Conservation (phyloP, 2,888 invertebrate species). For the Epinotia nisella region DNA sequence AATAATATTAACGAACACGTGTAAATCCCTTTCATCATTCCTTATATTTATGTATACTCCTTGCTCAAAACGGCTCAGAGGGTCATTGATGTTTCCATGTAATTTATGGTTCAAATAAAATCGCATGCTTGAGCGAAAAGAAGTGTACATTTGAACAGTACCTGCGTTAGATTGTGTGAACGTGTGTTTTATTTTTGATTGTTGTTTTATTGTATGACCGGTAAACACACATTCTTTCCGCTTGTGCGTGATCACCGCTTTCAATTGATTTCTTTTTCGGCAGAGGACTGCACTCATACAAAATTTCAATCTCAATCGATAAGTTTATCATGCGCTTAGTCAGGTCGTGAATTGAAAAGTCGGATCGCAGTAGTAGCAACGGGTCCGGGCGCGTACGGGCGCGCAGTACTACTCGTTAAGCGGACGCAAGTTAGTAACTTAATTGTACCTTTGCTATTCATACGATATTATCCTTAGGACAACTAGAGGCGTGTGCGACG, state of each 20-base stretch:
- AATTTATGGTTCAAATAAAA: conserved; percentile 73
- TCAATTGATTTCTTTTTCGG: conserved; percentile 48
- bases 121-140: conserved; percentile 83
- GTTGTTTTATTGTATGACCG: conserved; percentile 74
- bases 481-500: conserved; percentile 82
- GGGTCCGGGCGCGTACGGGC: conserved; percentile 75
- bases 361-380: conserved; percentile 39
- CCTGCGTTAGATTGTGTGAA: conserved; percentile 71
- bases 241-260: conserved; percentile 84
- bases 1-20: neutral
- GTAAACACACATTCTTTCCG: conserved; percentile 82
- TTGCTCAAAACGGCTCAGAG: neutral
- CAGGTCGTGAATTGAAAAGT: conserved; percentile 52
- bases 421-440: conserved; percentile 53
- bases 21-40: neutral
- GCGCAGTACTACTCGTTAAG: conserved; percentile 58
- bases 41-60: neutral
- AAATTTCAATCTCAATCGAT: conserved; percentile 28
- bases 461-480: conserved; percentile 81
- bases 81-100: neutral
- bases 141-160: conserved; percentile 67
- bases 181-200: conserved; percentile 72
- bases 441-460: conserved; percentile 58
- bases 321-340: conserved; percentile 47
- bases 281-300: conserved; percentile 29